phyloP scores from a whole-genome alignment of 2,888 invertebrate genomes.

The Pachymerium ferrugineum region DNA sequence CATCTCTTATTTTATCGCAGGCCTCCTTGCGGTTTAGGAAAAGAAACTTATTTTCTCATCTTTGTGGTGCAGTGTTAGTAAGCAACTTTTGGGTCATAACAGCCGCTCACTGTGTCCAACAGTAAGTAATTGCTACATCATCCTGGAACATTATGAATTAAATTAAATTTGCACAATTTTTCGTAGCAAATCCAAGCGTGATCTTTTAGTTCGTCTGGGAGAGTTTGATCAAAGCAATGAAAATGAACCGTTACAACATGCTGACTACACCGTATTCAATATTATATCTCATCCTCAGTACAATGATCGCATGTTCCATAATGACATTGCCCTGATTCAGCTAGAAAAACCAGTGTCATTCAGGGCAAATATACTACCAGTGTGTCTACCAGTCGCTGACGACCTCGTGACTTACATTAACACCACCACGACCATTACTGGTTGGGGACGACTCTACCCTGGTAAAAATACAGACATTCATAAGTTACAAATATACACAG shows the following conservation, averaged over 20 bases:
- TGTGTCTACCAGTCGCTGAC: conserved; percentile 31
- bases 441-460: conserved; percentile 35
- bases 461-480: background rate
- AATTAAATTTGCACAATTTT: background rate
- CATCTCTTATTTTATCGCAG: background rate
- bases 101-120: conserved; percentile 38
- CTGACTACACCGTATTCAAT: conserved; percentile 27
- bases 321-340: conserved; percentile 37
- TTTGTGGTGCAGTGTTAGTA: conserved; percentile 37
- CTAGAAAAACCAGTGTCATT: conserved; percentile 30
- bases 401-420: conserved; percentile 29
- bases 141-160: background rate
- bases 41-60: conserved; percentile 31
- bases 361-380: conserved; percentile 34
- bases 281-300: conserved; percentile 34
- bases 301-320: conserved; percentile 34
- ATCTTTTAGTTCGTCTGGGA: conserved; percentile 32
- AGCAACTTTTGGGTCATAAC: conserved; percentile 35
- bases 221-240: conserved; percentile 25
- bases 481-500: background rate
- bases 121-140: conserved; percentile 33
- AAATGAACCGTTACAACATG: conserved; percentile 27
- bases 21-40: background rate
- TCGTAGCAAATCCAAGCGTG: background rate
- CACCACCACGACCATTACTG: conserved; percentile 32